Base-by-base conservation (phyloP, 2,888 invertebrate genomes). In the Lasius fuliginosus region DNA sequence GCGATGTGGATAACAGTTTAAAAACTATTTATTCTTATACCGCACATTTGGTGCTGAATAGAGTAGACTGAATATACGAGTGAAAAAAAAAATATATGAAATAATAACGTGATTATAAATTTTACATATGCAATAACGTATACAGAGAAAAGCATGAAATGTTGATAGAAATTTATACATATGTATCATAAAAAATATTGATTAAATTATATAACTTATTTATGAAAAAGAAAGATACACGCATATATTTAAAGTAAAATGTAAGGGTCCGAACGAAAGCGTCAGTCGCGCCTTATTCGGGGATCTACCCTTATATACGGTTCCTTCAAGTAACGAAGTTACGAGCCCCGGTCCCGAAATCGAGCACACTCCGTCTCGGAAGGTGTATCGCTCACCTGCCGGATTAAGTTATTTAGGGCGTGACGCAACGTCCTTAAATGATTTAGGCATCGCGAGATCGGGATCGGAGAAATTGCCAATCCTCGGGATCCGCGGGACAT, bases 401-500 rank as follows among this genome's bases (percentile, higher is more conserved):
- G 77, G 83, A 89, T 90, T 83, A 84, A 90, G 88, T 88, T 89
- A 87, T 88, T 85, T 86, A 53, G 82, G 74, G 79, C 69, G 83
- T 84, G 81, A 79, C 88, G 88, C 76, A 79, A 85, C 81, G 82
- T 85, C 65, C 75, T 86, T 90, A 87, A 90, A 91, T 90, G 90
- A 90, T 91, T 90, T 88, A 90, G 87, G 82, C 86, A 86, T 65
- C 64, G 85, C 85, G 85, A 90, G 90, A 90, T 88, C 86, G 75
- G 56, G 64, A 90, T 88, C 87, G 23, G 23, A 87, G 84, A 87
- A 89, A 90, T 88, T 85, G 87, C 73, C 69, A 86, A 86, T 85
- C 86, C 85, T 65, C 68, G 81, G 82, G 76, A 84, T 86, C 83
- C 83, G 82, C 79, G 83, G 81, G 91, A 92, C 93, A 93, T 93